These are phyloP conservation scores for Podilymbus podiceps DNA, from an alignment of 2,113 vertebrate species.

Conservation along the genomic window DNA sequence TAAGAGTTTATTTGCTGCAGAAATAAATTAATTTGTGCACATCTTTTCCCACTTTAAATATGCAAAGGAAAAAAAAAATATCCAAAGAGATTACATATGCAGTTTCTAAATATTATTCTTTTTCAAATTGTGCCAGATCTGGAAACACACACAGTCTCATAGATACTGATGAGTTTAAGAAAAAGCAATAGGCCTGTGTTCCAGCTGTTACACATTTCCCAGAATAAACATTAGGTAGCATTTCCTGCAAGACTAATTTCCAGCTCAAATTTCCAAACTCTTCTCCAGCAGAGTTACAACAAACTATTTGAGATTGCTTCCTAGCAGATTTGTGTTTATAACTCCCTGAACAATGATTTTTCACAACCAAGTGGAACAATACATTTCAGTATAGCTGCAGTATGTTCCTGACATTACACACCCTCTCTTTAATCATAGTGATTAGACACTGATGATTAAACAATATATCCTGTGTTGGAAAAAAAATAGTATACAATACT, in stretches of 20 bases:
- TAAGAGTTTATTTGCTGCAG: neutral
- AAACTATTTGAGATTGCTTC: neutral
- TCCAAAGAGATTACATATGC: neutral
- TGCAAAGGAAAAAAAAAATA: neutral
- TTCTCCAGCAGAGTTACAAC: conserved; percentile 7
- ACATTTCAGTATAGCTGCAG: neutral
- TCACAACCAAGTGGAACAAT: neutral
- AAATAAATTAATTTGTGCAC: neutral
- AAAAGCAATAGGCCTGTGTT: neutral
- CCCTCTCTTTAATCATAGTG: neutral
- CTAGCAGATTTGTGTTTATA: neutral
- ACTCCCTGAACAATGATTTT: neutral
- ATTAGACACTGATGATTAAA: neutral
- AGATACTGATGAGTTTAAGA: neutral
- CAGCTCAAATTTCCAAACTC: conserved; percentile 11
- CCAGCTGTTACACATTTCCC: conserved; percentile 11
- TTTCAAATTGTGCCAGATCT: neutral
- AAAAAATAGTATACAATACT: neutral
- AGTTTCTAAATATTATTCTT: neutral
- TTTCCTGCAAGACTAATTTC: conserved; percentile 18
- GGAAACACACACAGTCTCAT: neutral
- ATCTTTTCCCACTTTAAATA: neutral
- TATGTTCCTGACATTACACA: neutral
- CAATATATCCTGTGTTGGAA: neutral
- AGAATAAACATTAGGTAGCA: conserved; percentile 28